Evolutionary conservation across 2,888 invertebrate genomes (phyloP), one percentile per base, ranked within the genome.

Genomic region (Archaeoteleia sp.): DNA sequence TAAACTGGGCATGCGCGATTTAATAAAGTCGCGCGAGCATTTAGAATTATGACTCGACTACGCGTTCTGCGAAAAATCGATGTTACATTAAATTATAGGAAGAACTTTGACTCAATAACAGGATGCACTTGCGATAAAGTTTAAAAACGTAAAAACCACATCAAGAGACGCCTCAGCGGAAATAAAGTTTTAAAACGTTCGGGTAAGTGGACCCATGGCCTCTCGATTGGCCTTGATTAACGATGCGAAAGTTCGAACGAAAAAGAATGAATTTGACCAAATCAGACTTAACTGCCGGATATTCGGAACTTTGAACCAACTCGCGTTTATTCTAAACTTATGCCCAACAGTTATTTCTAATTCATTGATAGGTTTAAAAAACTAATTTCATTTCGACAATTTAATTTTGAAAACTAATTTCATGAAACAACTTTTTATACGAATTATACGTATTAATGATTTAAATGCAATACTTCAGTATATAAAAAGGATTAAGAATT

Each of bases 161-260:
- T 57, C 40, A 42, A 49, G 51, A 49, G 45, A 63, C 51, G 55
- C 63, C 39, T 51, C 55, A 42, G 37, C 37, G 32, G 20, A 51
- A 34, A 48, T 42, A n/a, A 37, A 63, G 49, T 63, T 63, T 63
- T 63, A 63, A 49, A 63, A 63, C 49, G 55, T 49, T 63, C 55
- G 20, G 42, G 48, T 57, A 63, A 63, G 51, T 63, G 63, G 49
- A 54, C 51, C 34, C 29, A 53, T 55, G 55, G 43, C 37, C 55
- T 30, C 57, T 51, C 55, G 53, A 63, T 63, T 63, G 63, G 57
- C 55, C 57, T 63, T 57, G 63, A 63, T 63, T 63, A 63, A 63
- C 51, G 57, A 57, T 57, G 57, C 32, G 43, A 29, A 63, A 63
- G 55, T 63, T 63, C 30, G 43, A 39, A 61, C 35, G 53, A 53